phyloP scores from a whole-genome alignment of 2,113 vertebrate species.

The Zootoca vivipara region DNA sequence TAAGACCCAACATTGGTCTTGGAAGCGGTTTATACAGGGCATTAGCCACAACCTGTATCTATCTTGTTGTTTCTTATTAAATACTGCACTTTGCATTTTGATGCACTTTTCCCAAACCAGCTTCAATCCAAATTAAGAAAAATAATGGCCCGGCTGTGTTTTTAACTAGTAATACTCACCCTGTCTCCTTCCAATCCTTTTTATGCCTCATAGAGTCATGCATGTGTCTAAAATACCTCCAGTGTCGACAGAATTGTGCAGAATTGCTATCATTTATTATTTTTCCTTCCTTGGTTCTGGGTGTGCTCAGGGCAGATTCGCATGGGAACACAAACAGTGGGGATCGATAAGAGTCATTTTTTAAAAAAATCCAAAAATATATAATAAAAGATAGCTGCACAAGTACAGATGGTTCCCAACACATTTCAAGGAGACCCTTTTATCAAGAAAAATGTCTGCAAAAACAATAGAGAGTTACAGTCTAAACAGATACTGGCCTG shows the following conservation, averaged over 20 bases:
- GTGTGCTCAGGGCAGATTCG: neutral
- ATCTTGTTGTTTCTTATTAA: no score
- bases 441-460: neutral
- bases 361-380: neutral
- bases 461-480: neutral
- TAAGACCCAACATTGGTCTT: no score
- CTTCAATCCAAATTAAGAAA: no score
- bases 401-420: neutral
- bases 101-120: no score
- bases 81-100: no score
- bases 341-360: neutral
- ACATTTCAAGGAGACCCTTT: neutral
- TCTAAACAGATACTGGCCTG: neutral
- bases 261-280: neutral
- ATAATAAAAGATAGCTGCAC: neutral
- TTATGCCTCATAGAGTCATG: neutral
- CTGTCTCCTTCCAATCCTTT: no score
- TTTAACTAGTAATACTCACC: no score
- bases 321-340: neutral
- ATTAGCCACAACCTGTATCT: no score
- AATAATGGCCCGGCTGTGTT: no score
- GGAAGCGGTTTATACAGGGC: neutral
- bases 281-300: neutral
- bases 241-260: neutral
- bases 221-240: neutral